Percentiles rank a stretch among this genome's conserved stretches.
Evolutionary conservation across 2,113 vertebrate genomes (phyloP).

Genomic region (Tyto alba): DNA sequence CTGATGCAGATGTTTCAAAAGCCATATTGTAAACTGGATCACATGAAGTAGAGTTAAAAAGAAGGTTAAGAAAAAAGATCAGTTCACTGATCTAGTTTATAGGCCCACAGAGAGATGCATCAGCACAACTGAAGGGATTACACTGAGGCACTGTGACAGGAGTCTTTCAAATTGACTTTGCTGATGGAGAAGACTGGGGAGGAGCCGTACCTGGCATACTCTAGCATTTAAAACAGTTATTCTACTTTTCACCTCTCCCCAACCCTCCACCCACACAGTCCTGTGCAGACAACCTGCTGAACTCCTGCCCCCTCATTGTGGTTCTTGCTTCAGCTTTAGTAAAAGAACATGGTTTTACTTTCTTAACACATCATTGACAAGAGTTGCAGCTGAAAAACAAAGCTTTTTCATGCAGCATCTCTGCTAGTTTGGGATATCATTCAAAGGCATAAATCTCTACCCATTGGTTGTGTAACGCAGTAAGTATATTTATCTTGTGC

Average conservation of each 20-base stretch:
- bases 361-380: background rate
- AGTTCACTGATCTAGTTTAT: slow-evolving; percentile 56
- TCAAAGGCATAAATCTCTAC: background rate
- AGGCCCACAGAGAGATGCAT: background rate
- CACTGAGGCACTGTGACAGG: background rate
- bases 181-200: background rate
- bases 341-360: slow-evolving; percentile 28
- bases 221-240: background rate
- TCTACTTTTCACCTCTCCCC: background rate
- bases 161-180: background rate
- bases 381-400: background rate
- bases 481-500: background rate
- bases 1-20: background rate
- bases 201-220: background rate
- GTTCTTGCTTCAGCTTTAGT: slow-evolving; percentile 26
- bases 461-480: background rate
- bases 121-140: background rate
- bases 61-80: slow-evolving; percentile 13
- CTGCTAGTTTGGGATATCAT: background rate
- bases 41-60: background rate
- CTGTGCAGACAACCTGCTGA: background rate
- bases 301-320: slow-evolving; percentile 18
- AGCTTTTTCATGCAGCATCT: background rate
- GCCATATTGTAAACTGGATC: background rate
- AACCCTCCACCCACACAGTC: background rate